Evolutionary conservation across 2,888 invertebrate genomes (phyloP), one percentile per base, ranked within the genome.

Genomic region (Achlya flavicornis): DNA sequence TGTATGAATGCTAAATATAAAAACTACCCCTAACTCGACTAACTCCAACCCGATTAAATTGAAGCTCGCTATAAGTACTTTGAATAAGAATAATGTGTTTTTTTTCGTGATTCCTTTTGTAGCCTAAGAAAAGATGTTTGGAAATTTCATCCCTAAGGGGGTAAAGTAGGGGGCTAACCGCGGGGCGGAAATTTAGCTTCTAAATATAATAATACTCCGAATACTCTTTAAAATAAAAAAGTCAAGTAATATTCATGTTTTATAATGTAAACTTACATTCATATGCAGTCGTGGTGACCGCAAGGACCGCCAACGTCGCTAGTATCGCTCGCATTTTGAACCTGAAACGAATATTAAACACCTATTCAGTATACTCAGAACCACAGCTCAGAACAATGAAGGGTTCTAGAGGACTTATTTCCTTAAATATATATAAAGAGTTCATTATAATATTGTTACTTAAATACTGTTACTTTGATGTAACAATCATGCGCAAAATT

Each of bases 241-340:
- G 26, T 26, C 26, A 26, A 26, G 26, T 1, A 26, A 26, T 26
- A 26, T 26, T 1, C 1, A 26, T 26, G 26, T 26, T 26, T 26
- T 26, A 61, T 46, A 38, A 58, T 66, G 62, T 61, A 48, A 62
- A 77, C 87, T 89, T 77, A 92, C 93, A 85, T 84, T 90, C 77
- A 64, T 79, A 84, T 66, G 85, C 83, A 68, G 86, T 79, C 58
- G 84, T 76, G n/a, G 78, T 72, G 66, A 83, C 85, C 71, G 88
- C 87, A 66, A 93, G 85, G 86, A 91, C 88, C 76, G 89, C 92
- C 91, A 93, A 91, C 90, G 92, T 81, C 85, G 86, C 87, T 71
- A 91, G 83, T 85, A 90, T 71, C 66, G 75, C 86, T 78, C 88
- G 85, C 93, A 93, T 93, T 80, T 78, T 92, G 81, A 75, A 88